Conservation (phyloP, 2,888 invertebrate species). For the Acanthosepion pharaonis region DNA sequence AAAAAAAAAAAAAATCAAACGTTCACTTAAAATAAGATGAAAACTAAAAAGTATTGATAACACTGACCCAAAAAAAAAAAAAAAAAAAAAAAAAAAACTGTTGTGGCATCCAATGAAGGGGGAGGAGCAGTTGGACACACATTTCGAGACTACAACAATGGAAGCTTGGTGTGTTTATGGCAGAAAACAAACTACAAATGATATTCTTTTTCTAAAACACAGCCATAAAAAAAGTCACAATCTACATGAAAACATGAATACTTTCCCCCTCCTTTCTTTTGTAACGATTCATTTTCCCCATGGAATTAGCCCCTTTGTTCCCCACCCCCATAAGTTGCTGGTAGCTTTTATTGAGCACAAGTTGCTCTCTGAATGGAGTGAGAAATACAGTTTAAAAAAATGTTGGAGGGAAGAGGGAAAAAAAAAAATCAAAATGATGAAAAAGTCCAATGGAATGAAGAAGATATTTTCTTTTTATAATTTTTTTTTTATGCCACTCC, state of each 20-base stretch:
- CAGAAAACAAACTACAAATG: background rate
- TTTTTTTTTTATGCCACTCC: background rate
- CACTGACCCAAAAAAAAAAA: background rate
- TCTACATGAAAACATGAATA: background rate
- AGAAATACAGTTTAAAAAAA: background rate
- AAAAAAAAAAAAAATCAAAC: background rate
- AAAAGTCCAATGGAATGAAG: slow-evolving; percentile 7
- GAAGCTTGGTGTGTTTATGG: background rate
- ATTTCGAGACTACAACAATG: background rate
- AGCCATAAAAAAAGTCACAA: slow-evolving; percentile 25
- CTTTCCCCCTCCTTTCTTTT: background rate
- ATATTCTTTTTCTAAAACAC: background rate
- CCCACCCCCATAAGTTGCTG: too few relatives aligned
- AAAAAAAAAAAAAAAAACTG: background rate
- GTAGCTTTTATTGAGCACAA: too few relatives aligned
- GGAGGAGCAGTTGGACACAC: background rate
- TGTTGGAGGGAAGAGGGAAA: background rate
- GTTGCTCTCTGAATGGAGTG: too few relatives aligned
- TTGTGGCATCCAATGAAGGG: background rate
- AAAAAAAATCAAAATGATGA: background rate
- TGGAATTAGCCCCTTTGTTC: too few relatives aligned
- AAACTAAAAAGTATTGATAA: background rate
- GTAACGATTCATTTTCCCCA: background rate
- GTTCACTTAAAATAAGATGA: background rate
- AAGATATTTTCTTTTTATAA: background rate